Evolutionary conservation across 30 jellyfish, hydroid and myxozoan species (phyloP).

Genomic region (Mastigias papua): DNA sequence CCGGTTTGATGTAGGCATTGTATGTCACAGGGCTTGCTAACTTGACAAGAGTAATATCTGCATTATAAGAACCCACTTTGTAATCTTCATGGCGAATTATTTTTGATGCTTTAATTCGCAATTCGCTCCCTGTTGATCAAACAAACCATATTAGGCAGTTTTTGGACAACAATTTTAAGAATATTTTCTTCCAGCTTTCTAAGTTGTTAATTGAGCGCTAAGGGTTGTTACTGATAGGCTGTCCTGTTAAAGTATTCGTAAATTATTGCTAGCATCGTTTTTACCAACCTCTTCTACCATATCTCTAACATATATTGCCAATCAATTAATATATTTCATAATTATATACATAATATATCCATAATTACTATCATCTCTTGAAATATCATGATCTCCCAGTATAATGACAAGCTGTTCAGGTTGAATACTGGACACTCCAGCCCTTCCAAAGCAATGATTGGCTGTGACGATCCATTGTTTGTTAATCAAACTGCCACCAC

Average conservation of each 20-base stretch:
- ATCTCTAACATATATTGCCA: too few species aligned
- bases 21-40: constrained; percentile 34
- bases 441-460: constrained; percentile 57
- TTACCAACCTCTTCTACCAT: too few species aligned
- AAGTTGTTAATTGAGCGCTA: too few species aligned
- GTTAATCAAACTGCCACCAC: constrained; percentile 61
- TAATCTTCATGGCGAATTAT: constrained; percentile 46
- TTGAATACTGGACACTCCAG: background rate
- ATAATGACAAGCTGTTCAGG: constrained; percentile 12
- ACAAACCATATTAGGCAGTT: too few species aligned
- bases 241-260: too few species aligned
- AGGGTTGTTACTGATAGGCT: too few species aligned
- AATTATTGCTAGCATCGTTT: too few species aligned
- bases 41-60: constrained; percentile 43
- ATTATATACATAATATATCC: too few species aligned
- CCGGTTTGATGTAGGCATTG: constrained; percentile 29
- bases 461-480: constrained; percentile 65
- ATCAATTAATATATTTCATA: too few species aligned
- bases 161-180: too few species aligned
- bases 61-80: constrained; percentile 25
- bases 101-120: background rate
- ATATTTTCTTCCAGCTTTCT: too few species aligned
- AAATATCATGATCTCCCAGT: constrained; percentile 31
- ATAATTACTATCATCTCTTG: background rate
- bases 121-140: constrained; percentile 18